Conservation (phyloP, 2,797 vertebrate species). For the Poeciliopsis turneri region DNA sequence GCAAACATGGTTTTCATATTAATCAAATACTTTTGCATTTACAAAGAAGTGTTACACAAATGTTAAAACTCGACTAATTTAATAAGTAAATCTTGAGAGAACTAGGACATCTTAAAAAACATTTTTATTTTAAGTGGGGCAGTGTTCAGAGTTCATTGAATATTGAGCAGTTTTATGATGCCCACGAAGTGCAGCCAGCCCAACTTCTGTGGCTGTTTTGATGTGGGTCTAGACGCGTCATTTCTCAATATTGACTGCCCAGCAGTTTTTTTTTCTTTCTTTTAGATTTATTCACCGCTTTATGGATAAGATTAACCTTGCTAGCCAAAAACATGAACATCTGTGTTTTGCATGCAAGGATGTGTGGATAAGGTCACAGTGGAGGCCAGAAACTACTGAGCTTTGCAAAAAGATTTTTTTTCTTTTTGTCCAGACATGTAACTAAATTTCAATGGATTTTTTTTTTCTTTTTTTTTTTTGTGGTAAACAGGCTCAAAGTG, state of each 20-base stretch:
- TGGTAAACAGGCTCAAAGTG: background rate
- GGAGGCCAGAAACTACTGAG: conserved; percentile 7
- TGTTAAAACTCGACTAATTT: background rate
- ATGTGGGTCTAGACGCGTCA: conserved; percentile 48
- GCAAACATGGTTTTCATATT: background rate
- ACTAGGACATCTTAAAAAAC: background rate
- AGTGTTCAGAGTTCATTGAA: conserved; percentile 30
- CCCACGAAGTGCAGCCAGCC: conserved; percentile 25
- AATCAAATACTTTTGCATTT: background rate
- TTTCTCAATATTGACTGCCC: conserved; percentile 38
- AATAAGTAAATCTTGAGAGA: background rate
- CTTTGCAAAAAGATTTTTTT: background rate
- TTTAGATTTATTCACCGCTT: conserved; percentile 28
- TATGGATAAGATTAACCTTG: conserved; percentile 31
- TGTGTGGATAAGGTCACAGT: background rate
- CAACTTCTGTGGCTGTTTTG: conserved; percentile 32
- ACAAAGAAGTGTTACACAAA: background rate
- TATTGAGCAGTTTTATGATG: conserved; percentile 42
- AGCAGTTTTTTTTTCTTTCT: conserved; percentile 11
- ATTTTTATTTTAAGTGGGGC: background rate
- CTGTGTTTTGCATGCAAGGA: conserved; percentile 9
- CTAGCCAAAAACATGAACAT: conserved; percentile 2
- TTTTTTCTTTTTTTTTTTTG: too few species aligned
- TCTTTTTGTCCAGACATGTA: background rate
- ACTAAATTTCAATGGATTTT: background rate